A percentile compares a stretch with the other conserved stretches of the same genome.
Evolutionary conservation across 2,797 vertebrate species (phyloP).

Genomic region (Scarus forsteni): DNA sequence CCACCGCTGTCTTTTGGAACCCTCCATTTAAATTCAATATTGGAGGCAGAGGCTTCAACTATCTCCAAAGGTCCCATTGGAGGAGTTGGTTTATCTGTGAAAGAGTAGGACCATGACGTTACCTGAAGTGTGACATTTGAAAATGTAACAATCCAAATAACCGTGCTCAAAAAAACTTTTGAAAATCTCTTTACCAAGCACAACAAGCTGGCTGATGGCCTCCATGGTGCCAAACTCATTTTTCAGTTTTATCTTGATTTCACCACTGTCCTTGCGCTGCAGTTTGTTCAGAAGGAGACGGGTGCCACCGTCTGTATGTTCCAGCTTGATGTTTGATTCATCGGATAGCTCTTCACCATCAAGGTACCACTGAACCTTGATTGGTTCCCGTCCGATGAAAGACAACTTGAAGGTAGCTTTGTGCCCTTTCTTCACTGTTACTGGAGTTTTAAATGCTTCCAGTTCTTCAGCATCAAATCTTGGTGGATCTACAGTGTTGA

Average conservation of each 20-base stretch:
- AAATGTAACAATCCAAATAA: background rate
- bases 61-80: constrained; percentile 92
- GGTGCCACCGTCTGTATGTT: constrained; percentile 75
- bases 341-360: constrained; percentile 86
- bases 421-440: constrained; percentile 88
- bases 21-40: constrained; percentile 89
- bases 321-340: constrained; percentile 81
- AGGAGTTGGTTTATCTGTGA: constrained; percentile 90
- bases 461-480: constrained; percentile 81
- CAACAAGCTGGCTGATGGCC: constrained; percentile 81
- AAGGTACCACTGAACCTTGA: constrained; percentile 89
- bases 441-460: constrained; percentile 79
- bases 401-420: constrained; percentile 85
- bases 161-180: background rate
- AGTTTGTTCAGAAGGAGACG: constrained; percentile 85
- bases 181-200: constrained; percentile 83
- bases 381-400: constrained; percentile 86
- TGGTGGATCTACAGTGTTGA: constrained; percentile 86
- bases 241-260: constrained; percentile 89
- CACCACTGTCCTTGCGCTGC: constrained; percentile 88
- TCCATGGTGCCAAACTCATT: constrained; percentile 88
- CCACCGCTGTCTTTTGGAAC: constrained; percentile 90
- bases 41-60: constrained; percentile 77
- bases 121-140: background rate
- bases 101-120: background rate